These are phyloP conservation scores for Mesembrinibis cayennensis DNA, from an alignment of 2,113 vertebrate genomes.

Conservation along the genomic window DNA sequence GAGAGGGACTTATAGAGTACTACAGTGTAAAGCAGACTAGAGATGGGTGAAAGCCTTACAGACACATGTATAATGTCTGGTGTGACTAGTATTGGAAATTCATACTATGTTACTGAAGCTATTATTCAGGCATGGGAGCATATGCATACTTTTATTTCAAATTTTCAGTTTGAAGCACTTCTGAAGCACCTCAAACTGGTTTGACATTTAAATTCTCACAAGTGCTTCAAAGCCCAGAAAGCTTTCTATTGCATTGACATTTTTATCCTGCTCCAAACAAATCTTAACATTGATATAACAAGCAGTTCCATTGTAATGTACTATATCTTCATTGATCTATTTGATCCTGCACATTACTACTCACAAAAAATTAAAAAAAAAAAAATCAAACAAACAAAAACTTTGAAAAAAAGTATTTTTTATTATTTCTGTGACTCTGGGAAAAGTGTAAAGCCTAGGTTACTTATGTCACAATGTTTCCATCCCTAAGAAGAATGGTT, in stretches of 20 bases:
- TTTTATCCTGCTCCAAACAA: neutral
- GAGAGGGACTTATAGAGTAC: neutral
- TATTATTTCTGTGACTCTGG: neutral
- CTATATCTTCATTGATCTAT: neutral
- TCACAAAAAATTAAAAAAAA: neutral
- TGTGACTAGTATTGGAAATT: neutral
- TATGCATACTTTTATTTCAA: neutral
- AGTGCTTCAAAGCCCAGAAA: neutral
- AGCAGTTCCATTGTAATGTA: neutral
- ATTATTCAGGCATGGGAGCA: neutral
- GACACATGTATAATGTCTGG: neutral
- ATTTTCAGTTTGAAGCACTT: neutral
- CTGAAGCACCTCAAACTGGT: neutral
- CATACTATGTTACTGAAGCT: neutral
- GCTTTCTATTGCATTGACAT: neutral
- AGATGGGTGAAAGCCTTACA: neutral
- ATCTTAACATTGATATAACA: neutral
- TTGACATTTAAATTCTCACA: neutral
- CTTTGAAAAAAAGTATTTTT: neutral
- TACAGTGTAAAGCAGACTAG: neutral
- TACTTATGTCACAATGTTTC: neutral
- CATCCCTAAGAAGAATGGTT: neutral
- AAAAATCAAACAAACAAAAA: neutral
- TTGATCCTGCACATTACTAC: neutral
- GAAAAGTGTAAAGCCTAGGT: neutral